A percentile compares a stretch with the other conserved stretches of the same genome.
Evolutionary conservation across 2,113 vertebrate genomes (phyloP).

Genomic region (Spilogale gracilis): DNA sequence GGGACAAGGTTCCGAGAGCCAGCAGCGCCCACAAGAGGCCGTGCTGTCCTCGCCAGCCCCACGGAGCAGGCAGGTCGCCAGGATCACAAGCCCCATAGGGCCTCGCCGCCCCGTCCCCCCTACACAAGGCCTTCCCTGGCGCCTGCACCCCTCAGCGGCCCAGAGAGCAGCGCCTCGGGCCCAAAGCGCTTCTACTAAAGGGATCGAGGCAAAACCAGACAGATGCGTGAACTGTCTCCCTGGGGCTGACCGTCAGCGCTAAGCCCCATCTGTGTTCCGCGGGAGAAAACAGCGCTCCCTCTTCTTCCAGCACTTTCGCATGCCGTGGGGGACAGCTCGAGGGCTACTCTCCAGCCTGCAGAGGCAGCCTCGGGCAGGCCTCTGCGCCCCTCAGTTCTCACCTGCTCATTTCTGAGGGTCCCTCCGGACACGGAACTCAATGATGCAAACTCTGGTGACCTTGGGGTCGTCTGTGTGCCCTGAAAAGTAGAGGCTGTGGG

Average conservation of each 20-base stretch:
- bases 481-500: not conserved
- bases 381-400: no score
- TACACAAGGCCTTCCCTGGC: rapidly evolving
- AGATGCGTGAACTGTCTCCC: rapidly evolving
- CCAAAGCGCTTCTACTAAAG: not conserved
- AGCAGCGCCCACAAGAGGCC: rapidly evolving
- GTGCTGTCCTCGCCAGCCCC: rapidly evolving
- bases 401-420: not conserved
- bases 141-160: no score
- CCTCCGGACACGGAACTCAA: not conserved
- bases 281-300: rapidly evolving
- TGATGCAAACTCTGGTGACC: not conserved
- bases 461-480: rapidly evolving
- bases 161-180: rapidly evolving
- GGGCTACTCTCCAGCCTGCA: not conserved
- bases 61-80: not conserved
- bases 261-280: not conserved
- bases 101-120: not conserved
- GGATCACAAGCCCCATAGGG: rapidly evolving
- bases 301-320: rapidly evolving
- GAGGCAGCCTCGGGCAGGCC: rapidly evolving
- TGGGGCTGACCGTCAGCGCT: not conserved
- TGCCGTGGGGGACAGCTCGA: rapidly evolving
- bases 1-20: not conserved
- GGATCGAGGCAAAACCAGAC: not conserved